Evolutionary conservation across 2,888 invertebrate species (phyloP), one percentile per base, ranked within the genome.

Genomic region (Drosophila siamana): DNA sequence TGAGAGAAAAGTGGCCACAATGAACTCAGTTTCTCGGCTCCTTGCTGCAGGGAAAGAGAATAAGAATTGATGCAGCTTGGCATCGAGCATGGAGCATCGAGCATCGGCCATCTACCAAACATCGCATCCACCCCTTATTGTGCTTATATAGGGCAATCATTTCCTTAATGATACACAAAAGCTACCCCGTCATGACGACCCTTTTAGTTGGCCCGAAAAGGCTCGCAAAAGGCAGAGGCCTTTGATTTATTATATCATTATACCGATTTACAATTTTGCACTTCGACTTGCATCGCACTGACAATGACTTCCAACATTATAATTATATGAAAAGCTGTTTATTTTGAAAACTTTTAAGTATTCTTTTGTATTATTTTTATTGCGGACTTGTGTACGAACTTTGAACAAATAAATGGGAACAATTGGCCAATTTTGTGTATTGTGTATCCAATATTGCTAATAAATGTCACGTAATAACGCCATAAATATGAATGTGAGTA

Each of bases 161-260:
- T 75, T 79, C 78, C 66, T 68, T 72, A 76, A 68, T 73, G 63
- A 33, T 61, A 66, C 62, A 64, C 55, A 64, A 68, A 52, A 69
- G 63, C 66, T 68, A 73, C 79, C 59, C 48, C 54, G 67, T 86
- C 80, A 82, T 33, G 65, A 55, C 63, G 88, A 75, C 86, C 83
- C 80, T 85, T 82, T 82, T 66, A 66, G 64, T 60, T 69, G 56
- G 48, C 65, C 52, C 43, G 19, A 55, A 41, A 15, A 65, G 22
- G 57, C 33, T 7, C 28, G 15, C 9, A 38, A 38, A 38, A 38
- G 36, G 36, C 36, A 15, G 36, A 38, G 36, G 16, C 26, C 47
- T 15, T 63, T 74, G 81, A 82, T 82, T 82, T 88, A 82, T 82
- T 65, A 69, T 60, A 64, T 66, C 76, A 81, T 86, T 87, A 81